These are phyloP conservation scores for Perccottus glenii DNA, from an alignment of 2,113 vertebrate genomes.

Conservation along the genomic window DNA sequence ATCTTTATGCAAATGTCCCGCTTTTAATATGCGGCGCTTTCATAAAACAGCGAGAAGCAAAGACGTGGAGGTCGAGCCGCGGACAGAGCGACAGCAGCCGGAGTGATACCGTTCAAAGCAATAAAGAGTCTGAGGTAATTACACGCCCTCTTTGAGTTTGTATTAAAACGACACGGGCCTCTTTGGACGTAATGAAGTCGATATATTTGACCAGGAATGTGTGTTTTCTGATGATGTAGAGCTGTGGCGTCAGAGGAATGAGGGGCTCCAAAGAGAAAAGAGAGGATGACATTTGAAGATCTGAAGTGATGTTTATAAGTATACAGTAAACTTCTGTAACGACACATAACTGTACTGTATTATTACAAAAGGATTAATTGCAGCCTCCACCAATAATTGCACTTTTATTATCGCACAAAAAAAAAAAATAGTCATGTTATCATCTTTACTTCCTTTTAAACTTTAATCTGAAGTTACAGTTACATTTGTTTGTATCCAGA, in stretches of 20 bases:
- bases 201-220: constrained; percentile 64
- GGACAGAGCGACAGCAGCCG: constrained; percentile 64
- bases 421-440: too few species aligned
- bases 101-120: constrained; percentile 65
- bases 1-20: constrained; percentile 71
- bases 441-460: too few species aligned
- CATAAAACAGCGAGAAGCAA: constrained; percentile 49
- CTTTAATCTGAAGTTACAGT: too few species aligned
- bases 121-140: constrained; percentile 76
- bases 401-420: too few species aligned
- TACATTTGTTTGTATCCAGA: too few species aligned
- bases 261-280: constrained; percentile 17
- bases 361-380: too few species aligned
- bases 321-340: too few species aligned
- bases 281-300: not conserved
- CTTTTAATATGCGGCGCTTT: constrained; percentile 73
- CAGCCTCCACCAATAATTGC: too few species aligned
- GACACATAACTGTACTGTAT: too few species aligned
- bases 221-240: constrained; percentile 43
- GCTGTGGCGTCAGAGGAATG: constrained; percentile 13
- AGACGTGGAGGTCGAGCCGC: constrained; percentile 48
- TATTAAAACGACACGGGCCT: constrained; percentile 63
- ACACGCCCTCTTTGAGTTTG: constrained; percentile 58
- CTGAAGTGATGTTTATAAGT: not conserved
- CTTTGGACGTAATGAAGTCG: constrained; percentile 69